A percentile compares a stretch with the other conserved stretches of the same genome.
Conservation (phyloP, 2,888 invertebrate genomes). For the Petrolisthes cinctipes region DNA sequence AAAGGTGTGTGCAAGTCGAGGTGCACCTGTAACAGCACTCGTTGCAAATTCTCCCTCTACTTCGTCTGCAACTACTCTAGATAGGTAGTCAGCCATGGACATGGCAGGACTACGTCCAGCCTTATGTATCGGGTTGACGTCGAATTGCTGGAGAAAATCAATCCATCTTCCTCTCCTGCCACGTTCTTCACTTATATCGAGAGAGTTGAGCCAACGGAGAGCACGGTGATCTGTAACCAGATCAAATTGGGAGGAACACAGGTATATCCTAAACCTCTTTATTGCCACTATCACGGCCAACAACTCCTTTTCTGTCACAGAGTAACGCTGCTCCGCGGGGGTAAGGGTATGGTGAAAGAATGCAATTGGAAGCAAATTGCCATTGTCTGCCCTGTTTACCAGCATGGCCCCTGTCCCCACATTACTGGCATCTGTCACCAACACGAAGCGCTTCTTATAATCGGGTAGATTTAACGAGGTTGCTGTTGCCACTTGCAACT, state of each 20-base stretch:
- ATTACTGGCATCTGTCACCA: conserved; percentile 10
- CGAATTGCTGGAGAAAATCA: conserved; percentile 3
- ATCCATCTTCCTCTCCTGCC: conserved; percentile 15
- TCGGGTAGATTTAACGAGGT: conserved; percentile 2
- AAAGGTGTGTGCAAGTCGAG: not conserved
- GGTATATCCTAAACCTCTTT: too few relatives aligned
- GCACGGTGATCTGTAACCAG: too few relatives aligned
- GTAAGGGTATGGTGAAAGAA: conserved; percentile 2
- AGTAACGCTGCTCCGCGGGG: conserved; percentile 6
- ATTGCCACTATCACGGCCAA: conserved; percentile 14
- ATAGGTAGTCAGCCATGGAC: conserved; percentile 19
- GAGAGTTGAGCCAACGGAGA: too few relatives aligned
- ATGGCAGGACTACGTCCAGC: conserved; percentile 14
- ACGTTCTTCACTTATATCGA: not conserved
- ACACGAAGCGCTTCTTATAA: not conserved
- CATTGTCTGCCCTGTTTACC: not conserved
- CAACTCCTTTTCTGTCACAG: not conserved
- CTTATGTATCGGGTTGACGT: conserved; percentile 7
- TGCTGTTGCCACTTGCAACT: not conserved
- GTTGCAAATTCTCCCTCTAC: not conserved
- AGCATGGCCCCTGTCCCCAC: conserved; percentile 15
- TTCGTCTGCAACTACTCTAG: too few relatives aligned
- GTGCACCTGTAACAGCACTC: not conserved
- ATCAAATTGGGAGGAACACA: too few relatives aligned
- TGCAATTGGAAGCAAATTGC: conserved; percentile 2